phyloP scores from a whole-genome alignment of 2,113 vertebrate genomes.

The Synchiropus splendidus region DNA sequence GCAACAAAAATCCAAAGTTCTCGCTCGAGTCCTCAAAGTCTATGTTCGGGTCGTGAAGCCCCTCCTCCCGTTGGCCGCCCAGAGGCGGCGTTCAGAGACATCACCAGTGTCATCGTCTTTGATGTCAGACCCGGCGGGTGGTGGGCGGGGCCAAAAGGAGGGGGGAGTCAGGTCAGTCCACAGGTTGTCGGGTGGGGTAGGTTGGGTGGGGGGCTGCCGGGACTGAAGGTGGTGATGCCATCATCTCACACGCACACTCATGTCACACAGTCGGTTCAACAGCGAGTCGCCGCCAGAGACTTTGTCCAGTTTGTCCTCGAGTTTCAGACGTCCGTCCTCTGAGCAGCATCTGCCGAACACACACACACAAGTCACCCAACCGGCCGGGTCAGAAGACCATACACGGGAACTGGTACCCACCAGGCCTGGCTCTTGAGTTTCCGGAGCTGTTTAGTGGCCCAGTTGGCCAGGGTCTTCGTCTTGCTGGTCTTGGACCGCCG shows the following conservation, averaged over 20 bases:
- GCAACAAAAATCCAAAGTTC: conserved; percentile 35
- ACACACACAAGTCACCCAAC: neutral
- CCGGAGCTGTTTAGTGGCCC: conserved; percentile 97
- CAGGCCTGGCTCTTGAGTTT: conserved; percentile 98
- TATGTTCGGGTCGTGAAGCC: conserved; percentile 5
- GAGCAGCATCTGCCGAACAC: neutral
- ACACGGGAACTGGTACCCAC: conserved; percentile 41
- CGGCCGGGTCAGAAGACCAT: neutral
- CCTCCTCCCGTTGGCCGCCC: neutral
- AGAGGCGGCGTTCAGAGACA: neutral
- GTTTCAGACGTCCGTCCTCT: conserved; percentile 39
- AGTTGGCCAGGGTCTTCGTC: conserved; percentile 94
- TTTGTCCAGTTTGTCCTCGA: conserved; percentile 77
- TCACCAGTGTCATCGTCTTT: neutral
- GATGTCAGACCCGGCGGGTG: conserved; percentile 7
- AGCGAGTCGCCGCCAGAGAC: conserved; percentile 49
- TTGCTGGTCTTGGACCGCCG: conserved; percentile 91
- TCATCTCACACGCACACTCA: conserved; percentile 68
- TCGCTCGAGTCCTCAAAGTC: conserved; percentile 48
- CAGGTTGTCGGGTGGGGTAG: conserved; percentile 4
- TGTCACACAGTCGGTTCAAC: neutral
- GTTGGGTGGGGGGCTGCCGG: conserved; percentile 5
- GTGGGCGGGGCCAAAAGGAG: conserved; percentile 3
- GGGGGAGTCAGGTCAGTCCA: conserved; percentile 5
- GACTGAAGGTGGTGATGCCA: conserved; percentile 22